Conservation (phyloP, 2,113 vertebrate species). For the Labeo rohita region DNA sequence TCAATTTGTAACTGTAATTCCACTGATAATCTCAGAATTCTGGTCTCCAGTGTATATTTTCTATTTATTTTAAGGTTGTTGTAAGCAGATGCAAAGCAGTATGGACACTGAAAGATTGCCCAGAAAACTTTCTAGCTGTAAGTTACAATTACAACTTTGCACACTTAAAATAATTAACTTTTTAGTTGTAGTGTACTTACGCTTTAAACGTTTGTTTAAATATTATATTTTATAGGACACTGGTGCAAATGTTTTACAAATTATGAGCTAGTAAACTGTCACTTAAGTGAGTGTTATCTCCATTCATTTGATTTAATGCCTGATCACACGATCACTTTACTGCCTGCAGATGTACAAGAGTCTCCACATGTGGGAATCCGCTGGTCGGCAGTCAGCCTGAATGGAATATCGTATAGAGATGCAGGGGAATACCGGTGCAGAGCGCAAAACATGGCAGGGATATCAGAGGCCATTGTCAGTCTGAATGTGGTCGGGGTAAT, state of each 20-base stretch:
- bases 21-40: not conserved
- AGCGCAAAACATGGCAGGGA: constrained; percentile 89
- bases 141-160: constrained; percentile 46
- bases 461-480: constrained; percentile 85
- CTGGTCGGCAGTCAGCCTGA: constrained; percentile 91
- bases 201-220: not conserved
- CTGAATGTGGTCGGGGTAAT: constrained; percentile 84
- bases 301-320: not conserved
- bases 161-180: not conserved
- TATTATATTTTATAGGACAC: not conserved
- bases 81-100: constrained; percentile 55
- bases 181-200: not conserved
- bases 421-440: constrained; percentile 92
- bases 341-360: constrained; percentile 85
- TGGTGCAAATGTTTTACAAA: not conserved
- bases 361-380: constrained; percentile 86
- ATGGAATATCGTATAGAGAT: constrained; percentile 86
- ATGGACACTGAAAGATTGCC: constrained; percentile 64
- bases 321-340: not conserved
- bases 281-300: not conserved
- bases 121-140: constrained; percentile 69
- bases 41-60: not conserved
- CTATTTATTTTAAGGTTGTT: constrained; percentile 66
- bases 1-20: not conserved
- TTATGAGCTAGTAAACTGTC: not conserved